Percentiles rank a stretch among this genome's conserved stretches.
These are phyloP conservation scores for Adoxophyes honmai DNA, from an alignment of 1,140 invertebrate genomes.

Conservation along the genomic window DNA sequence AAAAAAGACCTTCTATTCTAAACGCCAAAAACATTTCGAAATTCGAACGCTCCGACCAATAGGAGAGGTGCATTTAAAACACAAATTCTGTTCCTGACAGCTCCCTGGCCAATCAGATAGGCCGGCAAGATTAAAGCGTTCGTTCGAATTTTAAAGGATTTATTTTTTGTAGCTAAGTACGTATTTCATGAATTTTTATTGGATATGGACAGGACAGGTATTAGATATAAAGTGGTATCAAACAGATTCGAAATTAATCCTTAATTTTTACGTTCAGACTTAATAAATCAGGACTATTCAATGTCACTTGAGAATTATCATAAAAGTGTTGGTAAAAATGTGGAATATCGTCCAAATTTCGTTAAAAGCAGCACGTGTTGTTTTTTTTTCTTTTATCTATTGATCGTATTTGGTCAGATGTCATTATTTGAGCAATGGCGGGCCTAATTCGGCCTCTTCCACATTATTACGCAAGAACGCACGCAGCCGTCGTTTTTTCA, in stretches of 20 bases:
- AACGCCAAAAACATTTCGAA: slow-evolving; percentile 36
- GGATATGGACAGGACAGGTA: slow-evolving; percentile 6
- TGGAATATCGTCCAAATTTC: too few species aligned
- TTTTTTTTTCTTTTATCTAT: slow-evolving; percentile 21
- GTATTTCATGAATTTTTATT: slow-evolving; percentile 14
- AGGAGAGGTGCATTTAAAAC: slow-evolving; percentile 55
- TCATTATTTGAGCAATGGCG: slow-evolving; percentile 36
- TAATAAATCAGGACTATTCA: too few species aligned
- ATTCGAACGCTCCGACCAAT: slow-evolving; percentile 48
- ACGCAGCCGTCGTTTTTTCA: slow-evolving; percentile 35
- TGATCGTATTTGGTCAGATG: slow-evolving; percentile 38
- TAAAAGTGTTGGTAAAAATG: too few species aligned
- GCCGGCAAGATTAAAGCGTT: slow-evolving; percentile 51
- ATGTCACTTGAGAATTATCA: too few species aligned
- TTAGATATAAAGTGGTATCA: not conserved
- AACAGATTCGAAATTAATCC: slow-evolving; percentile 6
- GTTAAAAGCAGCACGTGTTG: slow-evolving; percentile 24
- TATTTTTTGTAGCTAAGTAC: slow-evolving; percentile 31
- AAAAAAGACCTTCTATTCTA: slow-evolving; percentile 30
- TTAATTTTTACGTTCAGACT: too few species aligned
- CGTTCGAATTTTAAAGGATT: slow-evolving; percentile 58
- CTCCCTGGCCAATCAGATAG: slow-evolving; percentile 58
- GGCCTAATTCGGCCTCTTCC: slow-evolving; percentile 17
- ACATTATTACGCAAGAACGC: slow-evolving; percentile 30
- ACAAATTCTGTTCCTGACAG: slow-evolving; percentile 59